Percentiles rank a stretch among this genome's conserved stretches.
Evolutionary conservation across 2,797 vertebrate genomes (phyloP).

Genomic region (Anguilla anguilla): DNA sequence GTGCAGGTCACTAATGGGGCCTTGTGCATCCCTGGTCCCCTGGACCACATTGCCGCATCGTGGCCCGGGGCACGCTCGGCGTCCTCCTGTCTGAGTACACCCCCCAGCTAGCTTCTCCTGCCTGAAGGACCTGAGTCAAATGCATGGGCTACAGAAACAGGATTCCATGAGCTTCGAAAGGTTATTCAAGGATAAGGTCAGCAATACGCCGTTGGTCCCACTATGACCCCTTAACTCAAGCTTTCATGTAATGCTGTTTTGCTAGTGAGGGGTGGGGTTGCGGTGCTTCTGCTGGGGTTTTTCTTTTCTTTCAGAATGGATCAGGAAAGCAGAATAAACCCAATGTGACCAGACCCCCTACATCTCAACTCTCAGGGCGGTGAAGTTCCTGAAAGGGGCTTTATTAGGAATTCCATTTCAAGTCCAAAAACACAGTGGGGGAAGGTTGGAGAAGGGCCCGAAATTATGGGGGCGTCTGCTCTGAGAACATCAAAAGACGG

Average conservation of each 20-base stretch:
- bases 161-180: neutral
- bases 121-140: neutral
- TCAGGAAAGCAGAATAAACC: neutral
- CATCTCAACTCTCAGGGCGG: neutral
- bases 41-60: neutral
- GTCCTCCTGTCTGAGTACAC: neutral
- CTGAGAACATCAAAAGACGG: slow-evolving; percentile 24
- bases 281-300: neutral
- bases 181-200: neutral
- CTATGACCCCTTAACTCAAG: neutral
- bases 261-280: neutral
- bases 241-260: neutral
- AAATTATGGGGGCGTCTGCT: neutral
- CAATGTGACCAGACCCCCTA: neutral
- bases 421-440: slow-evolving; percentile 17
- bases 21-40: neutral
- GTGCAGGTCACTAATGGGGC: neutral
- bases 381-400: slow-evolving; percentile 9
- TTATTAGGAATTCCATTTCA: slow-evolving; percentile 36
- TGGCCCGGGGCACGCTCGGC: neutral
- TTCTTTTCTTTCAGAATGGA: neutral
- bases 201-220: neutral
- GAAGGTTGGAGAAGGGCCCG: neutral
- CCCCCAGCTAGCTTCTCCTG: neutral
- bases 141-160: neutral